Evolutionary conservation across 2,113 vertebrate species (phyloP).

Genomic region (Benitochromis conjunctus): DNA sequence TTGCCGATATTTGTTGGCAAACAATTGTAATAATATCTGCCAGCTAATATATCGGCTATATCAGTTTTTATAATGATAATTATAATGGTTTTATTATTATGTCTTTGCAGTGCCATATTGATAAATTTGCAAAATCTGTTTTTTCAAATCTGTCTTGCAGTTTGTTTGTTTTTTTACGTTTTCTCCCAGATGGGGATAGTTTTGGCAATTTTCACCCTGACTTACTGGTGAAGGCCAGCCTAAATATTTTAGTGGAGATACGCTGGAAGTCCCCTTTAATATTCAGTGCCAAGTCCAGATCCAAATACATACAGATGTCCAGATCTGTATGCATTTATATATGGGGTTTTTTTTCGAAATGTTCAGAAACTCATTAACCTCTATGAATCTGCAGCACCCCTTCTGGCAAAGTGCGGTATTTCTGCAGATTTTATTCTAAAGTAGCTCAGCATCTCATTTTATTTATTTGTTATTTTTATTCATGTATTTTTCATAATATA

Average conservation of each 20-base stretch:
- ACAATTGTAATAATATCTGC: not conserved
- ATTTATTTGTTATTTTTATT: not conserved
- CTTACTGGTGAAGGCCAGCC: not conserved
- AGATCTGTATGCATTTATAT: not conserved
- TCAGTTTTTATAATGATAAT: fast-evolving
- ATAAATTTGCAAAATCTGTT: not conserved
- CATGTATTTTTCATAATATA: not conserved
- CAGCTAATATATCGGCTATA: not conserved
- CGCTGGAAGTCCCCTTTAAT: not conserved
- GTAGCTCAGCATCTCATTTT: not conserved
- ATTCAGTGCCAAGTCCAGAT: not conserved
- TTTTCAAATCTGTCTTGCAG: not conserved
- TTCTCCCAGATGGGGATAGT: not conserved
- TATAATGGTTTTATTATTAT: no score
- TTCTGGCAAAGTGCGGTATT: not conserved
- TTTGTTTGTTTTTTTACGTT: not conserved
- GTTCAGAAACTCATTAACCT: not conserved
- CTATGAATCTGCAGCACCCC: not conserved
- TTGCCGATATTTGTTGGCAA: not conserved
- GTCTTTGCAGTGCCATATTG: no score
- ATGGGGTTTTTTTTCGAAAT: not conserved
- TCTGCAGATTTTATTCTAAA: not conserved
- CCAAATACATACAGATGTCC: not conserved
- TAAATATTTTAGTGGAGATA: not conserved
- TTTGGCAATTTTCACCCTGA: not conserved